Percentiles rank a stretch among this genome's conserved stretches.
Evolutionary conservation across 2,888 invertebrate genomes (phyloP).

Genomic region (Acrocyrtus sp.): DNA sequence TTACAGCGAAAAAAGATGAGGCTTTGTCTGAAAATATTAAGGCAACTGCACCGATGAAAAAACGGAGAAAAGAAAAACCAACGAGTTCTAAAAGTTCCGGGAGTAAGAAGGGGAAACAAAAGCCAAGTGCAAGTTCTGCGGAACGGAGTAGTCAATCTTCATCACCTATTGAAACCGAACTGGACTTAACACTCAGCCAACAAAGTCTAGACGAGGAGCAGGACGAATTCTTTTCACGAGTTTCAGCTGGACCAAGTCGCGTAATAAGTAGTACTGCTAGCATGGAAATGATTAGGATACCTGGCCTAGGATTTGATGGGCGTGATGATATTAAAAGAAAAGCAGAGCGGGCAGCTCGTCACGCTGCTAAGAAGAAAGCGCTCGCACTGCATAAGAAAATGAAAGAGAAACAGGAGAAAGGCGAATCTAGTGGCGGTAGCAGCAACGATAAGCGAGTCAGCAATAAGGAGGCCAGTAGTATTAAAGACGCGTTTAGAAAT

Average conservation of each 20-base stretch:
- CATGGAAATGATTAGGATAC: slow-evolving; percentile 30
- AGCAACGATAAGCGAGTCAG: slow-evolving; percentile 28
- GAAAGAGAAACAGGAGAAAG: slow-evolving; percentile 28
- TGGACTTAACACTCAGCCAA: slow-evolving; percentile 39
- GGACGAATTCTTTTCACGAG: slow-evolving; percentile 20
- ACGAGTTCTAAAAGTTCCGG: not conserved
- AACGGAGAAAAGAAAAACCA: slow-evolving; percentile 29
- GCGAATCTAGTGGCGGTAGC: slow-evolving; percentile 15
- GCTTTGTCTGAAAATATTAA: no score
- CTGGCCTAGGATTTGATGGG: slow-evolving; percentile 40
- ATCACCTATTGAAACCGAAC: slow-evolving; percentile 49
- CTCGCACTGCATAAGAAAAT: slow-evolving; percentile 40
- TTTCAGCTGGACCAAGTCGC: slow-evolving; percentile 23
- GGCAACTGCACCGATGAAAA: no score
- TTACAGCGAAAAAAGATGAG: no score
- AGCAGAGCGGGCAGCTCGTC: slow-evolving; percentile 32
- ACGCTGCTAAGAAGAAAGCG: slow-evolving; percentile 52
- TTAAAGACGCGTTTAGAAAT: slow-evolving; percentile 88
- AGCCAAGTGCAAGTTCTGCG: slow-evolving; percentile 10
- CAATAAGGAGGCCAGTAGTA: slow-evolving; percentile 64
- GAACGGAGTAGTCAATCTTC: slow-evolving; percentile 16
- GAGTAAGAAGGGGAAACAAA: not conserved
- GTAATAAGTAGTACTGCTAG: slow-evolving; percentile 25
- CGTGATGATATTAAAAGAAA: slow-evolving; percentile 31
- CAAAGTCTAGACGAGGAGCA: slow-evolving; percentile 27